Evolutionary conservation across 2,888 invertebrate species (phyloP).

Genomic region (Cheilosia grossa): DNA sequence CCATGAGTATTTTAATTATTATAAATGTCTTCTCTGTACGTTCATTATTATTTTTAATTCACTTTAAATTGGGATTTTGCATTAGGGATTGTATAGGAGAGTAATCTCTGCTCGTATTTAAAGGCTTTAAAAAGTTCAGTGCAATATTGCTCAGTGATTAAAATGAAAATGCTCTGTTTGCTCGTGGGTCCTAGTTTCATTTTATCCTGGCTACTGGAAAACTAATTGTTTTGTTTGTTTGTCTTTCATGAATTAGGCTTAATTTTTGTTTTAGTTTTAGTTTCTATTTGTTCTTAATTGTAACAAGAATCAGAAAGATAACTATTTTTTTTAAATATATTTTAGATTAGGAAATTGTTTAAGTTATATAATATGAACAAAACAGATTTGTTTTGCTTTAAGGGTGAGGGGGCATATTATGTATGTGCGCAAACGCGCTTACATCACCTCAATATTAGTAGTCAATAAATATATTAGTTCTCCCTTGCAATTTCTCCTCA

Average conservation of each 20-base stretch:
- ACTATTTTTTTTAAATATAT: conserved; percentile 37
- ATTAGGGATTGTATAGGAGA: conserved; percentile 12
- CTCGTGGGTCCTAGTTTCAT: conserved; percentile 15
- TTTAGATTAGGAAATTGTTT: conserved; percentile 32
- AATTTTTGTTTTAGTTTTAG: background rate
- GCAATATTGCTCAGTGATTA: conserved; percentile 26
- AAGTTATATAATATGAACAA: conserved; percentile 14
- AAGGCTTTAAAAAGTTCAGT: conserved; percentile 6
- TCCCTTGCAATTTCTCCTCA: background rate
- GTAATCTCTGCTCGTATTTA: background rate
- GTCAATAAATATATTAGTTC: conserved; percentile 15
- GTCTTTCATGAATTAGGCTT: conserved; percentile 3
- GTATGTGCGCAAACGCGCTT: background rate
- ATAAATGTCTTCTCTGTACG: background rate
- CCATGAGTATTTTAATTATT: conserved; percentile 10
- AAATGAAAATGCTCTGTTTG: conserved; percentile 1
- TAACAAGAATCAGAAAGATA: conserved; percentile 31
- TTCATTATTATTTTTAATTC: background rate
- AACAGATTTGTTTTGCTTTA: conserved; percentile 16
- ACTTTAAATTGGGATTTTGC: background rate
- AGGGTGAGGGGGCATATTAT: background rate
- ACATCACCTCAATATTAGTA: background rate
- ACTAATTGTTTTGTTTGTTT: conserved; percentile 3
- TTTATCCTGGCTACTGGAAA: conserved; percentile 8
- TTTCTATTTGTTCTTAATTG: conserved; percentile 15